phyloP scores from a whole-genome alignment of 2,888 invertebrate genomes.

The Papilio gigon region DNA sequence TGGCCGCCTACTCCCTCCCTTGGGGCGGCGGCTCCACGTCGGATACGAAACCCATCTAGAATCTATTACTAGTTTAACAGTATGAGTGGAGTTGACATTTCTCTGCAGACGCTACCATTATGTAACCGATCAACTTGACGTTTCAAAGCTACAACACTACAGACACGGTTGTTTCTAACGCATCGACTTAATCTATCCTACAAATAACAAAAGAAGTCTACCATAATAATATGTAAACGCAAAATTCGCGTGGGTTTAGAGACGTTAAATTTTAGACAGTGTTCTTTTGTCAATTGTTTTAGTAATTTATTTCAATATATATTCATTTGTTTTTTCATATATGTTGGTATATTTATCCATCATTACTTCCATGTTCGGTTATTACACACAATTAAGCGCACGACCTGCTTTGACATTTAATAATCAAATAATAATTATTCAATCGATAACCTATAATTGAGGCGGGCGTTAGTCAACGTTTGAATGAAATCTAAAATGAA shows the following conservation, averaged over 20 bases:
- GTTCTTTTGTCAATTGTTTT: background rate
- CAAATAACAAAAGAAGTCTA: background rate
- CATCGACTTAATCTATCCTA: background rate
- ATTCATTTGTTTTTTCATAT: no score
- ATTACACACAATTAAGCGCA: constrained; percentile 31
- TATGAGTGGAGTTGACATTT: constrained; percentile 43
- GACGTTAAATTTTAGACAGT: no score
- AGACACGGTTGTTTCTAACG: background rate
- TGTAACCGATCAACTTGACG: constrained; percentile 25
- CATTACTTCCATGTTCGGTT: constrained; percentile 12
- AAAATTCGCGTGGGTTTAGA: no score
- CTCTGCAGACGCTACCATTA: constrained; percentile 41
- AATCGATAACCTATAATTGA: constrained; percentile 20
- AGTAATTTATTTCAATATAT: background rate
- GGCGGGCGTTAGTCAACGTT: background rate
- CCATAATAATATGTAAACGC: no score
- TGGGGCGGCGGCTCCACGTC: constrained; percentile 58
- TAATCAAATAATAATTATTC: constrained; percentile 24
- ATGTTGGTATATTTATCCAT: no score
- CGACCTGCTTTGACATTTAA: constrained; percentile 17
- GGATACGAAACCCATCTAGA: constrained; percentile 52
- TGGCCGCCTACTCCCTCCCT: constrained; percentile 53
- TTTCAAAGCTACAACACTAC: constrained; percentile 19
- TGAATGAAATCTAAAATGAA: background rate
- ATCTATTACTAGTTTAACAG: constrained; percentile 53